Evolutionary conservation across 2,797 vertebrate genomes (phyloP), one percentile per base, ranked within the genome.

Genomic region (Melanotaenia nigrans): DNA sequence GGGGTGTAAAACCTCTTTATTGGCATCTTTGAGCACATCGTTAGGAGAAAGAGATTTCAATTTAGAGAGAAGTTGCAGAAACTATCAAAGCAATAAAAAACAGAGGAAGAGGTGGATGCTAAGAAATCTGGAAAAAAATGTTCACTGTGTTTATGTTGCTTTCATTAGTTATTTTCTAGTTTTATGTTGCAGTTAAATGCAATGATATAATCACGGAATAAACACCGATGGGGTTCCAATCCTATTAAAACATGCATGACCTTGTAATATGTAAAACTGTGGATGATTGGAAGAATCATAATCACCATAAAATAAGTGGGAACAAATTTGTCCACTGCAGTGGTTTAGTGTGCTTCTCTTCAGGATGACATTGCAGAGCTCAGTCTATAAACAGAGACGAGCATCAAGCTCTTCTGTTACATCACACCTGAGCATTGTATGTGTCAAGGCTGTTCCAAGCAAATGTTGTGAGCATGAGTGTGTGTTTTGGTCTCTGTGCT

Each of bases 21-120:
- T 86, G 87, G 73, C 71, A 78, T 87, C 69, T 66, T 62, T 86
- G 74, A 81, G 86, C 60, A 80, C 66, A 83, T 87, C 65, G 79
- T 87, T 87, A 71, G 74, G 61, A 61, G 58, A 60, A 38, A 65
- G 28, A 76, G 54, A 73, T 33, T 49, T 33, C 24, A 33, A 56
- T 73, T 83, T 61, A n/a, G 51, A 63, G 62, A 90, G 57, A 76
- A 80, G 68, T 75, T 78, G 78, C 79, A 83, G 61, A 74, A 85
- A 71, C 49, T 71, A 67, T 85, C 72, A 83, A 77, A 87, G 73
- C 16, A 33, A 53, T 49, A 35, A 63, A 65, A 75, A 4, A 66
- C 53, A 81, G 71, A 72, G 40, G 75, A 65, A 72, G 40, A 42
- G 49, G 25, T 25, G 9, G 64, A 72, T 65, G 59, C 32, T 42